Percentiles rank a stretch among this genome's conserved stretches.
Evolutionary conservation across 2,797 vertebrate genomes (phyloP).

Genomic region (Pangasius krempfi): DNA sequence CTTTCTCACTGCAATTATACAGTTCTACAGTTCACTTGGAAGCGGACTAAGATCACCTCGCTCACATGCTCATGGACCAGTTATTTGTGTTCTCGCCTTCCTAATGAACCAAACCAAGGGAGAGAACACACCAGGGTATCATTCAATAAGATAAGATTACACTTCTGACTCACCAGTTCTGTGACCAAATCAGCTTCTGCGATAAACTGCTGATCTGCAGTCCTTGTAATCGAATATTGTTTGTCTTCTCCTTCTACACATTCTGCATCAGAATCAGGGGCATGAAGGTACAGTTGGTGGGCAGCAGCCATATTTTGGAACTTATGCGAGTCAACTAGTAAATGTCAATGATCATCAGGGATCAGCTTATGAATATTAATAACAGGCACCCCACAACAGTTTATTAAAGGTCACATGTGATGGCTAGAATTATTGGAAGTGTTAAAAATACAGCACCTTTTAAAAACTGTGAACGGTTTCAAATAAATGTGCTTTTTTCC

Average conservation of each 20-base stretch:
- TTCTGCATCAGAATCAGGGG: background rate
- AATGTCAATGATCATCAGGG: constrained; percentile 29
- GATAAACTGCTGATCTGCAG: background rate
- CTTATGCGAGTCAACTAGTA: background rate
- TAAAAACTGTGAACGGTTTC: background rate
- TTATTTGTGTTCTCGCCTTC: background rate
- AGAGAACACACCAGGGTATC: background rate
- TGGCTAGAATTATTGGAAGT: background rate
- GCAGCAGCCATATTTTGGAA: background rate
- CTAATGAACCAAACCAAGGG: background rate
- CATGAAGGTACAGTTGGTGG: background rate
- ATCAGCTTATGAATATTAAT: constrained; percentile 13
- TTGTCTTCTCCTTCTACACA: background rate
- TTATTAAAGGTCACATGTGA: constrained; percentile 11
- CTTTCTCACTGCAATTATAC: background rate
- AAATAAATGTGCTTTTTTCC: background rate
- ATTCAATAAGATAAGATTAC: background rate
- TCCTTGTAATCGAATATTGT: background rate
- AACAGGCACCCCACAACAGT: background rate
- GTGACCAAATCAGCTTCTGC: background rate
- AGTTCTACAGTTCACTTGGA: background rate
- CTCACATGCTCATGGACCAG: background rate
- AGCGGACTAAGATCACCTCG: background rate
- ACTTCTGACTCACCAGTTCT: background rate
- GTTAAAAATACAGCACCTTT: background rate